Conservation (phyloP, 2,797 vertebrate genomes). For the Chaetophractus vellerosus region DNA sequence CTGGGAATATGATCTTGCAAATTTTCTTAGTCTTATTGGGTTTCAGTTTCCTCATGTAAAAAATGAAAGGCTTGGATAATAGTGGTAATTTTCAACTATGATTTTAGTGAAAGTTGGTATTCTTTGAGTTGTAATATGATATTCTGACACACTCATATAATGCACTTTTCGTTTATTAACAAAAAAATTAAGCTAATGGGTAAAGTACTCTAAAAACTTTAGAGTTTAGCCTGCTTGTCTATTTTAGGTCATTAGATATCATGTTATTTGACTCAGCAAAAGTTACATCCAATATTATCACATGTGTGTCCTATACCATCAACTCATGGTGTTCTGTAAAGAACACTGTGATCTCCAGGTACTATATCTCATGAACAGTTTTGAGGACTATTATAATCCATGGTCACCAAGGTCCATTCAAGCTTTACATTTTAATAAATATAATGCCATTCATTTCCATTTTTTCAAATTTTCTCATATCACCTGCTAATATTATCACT, state of each 20-base stretch:
- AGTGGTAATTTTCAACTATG: background rate
- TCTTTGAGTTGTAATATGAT: background rate
- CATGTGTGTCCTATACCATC: background rate
- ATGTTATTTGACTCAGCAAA: background rate
- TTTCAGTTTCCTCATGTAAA: background rate
- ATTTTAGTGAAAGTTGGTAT: background rate
- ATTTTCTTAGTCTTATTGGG: background rate
- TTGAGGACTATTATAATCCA: background rate
- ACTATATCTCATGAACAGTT: background rate
- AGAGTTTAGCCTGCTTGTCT: background rate
- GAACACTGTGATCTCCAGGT: background rate
- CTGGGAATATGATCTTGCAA: background rate
- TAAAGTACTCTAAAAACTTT: constrained; percentile 14
- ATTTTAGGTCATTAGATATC: background rate
- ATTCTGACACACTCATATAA: background rate
- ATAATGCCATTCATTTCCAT: background rate
- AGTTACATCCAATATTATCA: background rate
- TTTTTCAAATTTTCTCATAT: constrained; percentile 4
- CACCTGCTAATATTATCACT: background rate
- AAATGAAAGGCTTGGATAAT: background rate
- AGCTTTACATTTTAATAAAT: constrained; percentile 7
- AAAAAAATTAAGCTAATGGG: background rate
- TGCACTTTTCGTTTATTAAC: background rate
- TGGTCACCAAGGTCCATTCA: background rate
- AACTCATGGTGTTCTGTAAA: background rate